Evolutionary conservation across 1,140 invertebrate species (phyloP).

Genomic region (Formica selysi): DNA sequence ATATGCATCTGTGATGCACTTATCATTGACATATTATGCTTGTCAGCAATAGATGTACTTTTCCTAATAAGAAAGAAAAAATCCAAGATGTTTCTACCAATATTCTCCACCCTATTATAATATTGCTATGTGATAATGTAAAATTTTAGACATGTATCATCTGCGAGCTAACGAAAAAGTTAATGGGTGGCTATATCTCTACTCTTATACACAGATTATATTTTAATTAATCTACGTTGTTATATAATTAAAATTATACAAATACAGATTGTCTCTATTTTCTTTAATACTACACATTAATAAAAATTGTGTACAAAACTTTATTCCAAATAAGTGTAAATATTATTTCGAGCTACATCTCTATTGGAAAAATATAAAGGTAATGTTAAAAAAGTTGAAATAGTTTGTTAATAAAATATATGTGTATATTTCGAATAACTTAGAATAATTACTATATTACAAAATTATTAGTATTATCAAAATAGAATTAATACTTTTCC

Average conservation of each 20-base stretch:
- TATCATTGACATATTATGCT: conserved; percentile 57
- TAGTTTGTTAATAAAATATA: background rate
- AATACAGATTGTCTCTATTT: conserved; percentile 80
- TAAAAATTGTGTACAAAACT: conserved; percentile 67
- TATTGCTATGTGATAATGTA: conserved; percentile 63
- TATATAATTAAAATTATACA: conserved; percentile 76
- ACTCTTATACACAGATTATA: conserved; percentile 73
- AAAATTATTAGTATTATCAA: background rate
- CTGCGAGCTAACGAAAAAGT: conserved; percentile 52
- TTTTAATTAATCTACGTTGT: conserved; percentile 77
- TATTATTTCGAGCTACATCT: conserved; percentile 3
- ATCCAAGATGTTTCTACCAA: conserved; percentile 51
- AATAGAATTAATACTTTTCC: background rate
- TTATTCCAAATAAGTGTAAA: conserved; percentile 17
- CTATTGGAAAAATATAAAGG: conserved; percentile 16
- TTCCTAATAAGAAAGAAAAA: conserved; percentile 30
- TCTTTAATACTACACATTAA: conserved; percentile 76
- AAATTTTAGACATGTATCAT: conserved; percentile 55
- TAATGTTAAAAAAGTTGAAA: background rate
- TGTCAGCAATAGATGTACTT: conserved; percentile 67
- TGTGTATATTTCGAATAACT: too few species aligned
- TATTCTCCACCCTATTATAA: conserved; percentile 59
- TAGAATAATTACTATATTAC: conserved; percentile 5
- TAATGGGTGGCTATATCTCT: conserved; percentile 58
- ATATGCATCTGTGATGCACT: conserved; percentile 60